phyloP scores from a whole-genome alignment of 2,888 invertebrate species.

The Conistra vaccinii region DNA sequence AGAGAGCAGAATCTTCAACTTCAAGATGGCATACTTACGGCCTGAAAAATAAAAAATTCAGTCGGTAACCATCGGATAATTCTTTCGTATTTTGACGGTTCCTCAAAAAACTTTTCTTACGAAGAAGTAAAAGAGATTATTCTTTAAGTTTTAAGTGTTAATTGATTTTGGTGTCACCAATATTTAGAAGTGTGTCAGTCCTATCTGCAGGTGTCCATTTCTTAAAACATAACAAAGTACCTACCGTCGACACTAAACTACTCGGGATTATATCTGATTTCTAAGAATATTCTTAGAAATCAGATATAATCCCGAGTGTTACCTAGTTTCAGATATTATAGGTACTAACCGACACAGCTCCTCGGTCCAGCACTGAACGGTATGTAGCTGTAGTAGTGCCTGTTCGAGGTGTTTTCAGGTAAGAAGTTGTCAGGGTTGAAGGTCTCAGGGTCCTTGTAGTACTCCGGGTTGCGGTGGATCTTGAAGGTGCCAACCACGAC shows the following conservation, averaged over 20 bases:
- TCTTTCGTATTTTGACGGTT: neutral
- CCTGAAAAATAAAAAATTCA: slow-evolving; percentile 79
- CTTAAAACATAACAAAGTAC: neutral
- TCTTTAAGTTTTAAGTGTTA: neutral
- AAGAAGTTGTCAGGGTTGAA: slow-evolving; percentile 96
- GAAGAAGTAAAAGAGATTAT: neutral
- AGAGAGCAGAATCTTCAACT: slow-evolving; percentile 93
- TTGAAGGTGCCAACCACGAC: slow-evolving; percentile 93
- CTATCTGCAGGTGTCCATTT: neutral
- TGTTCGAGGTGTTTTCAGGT: slow-evolving; percentile 93
- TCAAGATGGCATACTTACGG: slow-evolving; percentile 95
- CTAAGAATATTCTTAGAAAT: neutral
- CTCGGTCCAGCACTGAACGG: slow-evolving; percentile 95
- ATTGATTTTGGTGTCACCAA: neutral
- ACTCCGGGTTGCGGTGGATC: slow-evolving; percentile 92
- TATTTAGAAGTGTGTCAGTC: neutral
- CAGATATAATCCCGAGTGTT: no score
- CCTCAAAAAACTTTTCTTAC: neutral
- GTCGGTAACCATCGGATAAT: neutral
- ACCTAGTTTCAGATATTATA: neutral
- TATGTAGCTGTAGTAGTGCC: slow-evolving; percentile 95
- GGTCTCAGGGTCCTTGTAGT: slow-evolving; percentile 93
- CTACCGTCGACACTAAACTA: neutral
- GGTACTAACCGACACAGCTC: slow-evolving; percentile 92
- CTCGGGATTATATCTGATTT: neutral